phyloP scores from a whole-genome alignment of 2,797 vertebrate species.

The Carduelis carduelis region DNA sequence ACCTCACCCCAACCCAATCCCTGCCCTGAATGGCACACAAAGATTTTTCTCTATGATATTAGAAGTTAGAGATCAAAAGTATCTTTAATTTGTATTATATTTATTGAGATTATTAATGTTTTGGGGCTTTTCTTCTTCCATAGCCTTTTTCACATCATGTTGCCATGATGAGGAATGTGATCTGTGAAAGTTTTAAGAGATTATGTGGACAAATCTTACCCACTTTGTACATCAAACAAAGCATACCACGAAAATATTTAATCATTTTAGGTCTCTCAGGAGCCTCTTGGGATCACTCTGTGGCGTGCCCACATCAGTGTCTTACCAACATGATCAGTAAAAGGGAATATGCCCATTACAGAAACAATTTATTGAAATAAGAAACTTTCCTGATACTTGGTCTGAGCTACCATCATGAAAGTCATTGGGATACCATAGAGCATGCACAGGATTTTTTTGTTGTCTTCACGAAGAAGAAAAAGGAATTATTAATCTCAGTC shows the following conservation, averaged over 20 bases:
- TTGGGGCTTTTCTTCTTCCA: not conserved
- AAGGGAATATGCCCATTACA: not conserved
- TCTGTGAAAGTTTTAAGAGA: not conserved
- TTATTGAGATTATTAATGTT: not conserved
- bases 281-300: not conserved
- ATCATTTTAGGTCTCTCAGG: not conserved
- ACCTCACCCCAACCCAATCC: not conserved
- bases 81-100: not conserved
- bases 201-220: not conserved
- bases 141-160: not conserved
- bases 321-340: not conserved
- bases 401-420: not conserved
- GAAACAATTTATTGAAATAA: not conserved
- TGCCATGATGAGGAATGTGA: not conserved
- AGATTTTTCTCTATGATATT: not conserved
- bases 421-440: not conserved
- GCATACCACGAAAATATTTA: not conserved
- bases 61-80: not conserved
- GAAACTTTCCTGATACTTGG: not conserved
- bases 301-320: not conserved
- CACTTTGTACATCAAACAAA: not conserved
- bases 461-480: not conserved
- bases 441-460: not conserved
- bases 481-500: not conserved
- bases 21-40: accelerated